A percentile compares a stretch with the other conserved stretches of the same genome.
Evolutionary conservation across 2,797 vertebrate species (phyloP).

Genomic region (Heterohyrax brucei): DNA sequence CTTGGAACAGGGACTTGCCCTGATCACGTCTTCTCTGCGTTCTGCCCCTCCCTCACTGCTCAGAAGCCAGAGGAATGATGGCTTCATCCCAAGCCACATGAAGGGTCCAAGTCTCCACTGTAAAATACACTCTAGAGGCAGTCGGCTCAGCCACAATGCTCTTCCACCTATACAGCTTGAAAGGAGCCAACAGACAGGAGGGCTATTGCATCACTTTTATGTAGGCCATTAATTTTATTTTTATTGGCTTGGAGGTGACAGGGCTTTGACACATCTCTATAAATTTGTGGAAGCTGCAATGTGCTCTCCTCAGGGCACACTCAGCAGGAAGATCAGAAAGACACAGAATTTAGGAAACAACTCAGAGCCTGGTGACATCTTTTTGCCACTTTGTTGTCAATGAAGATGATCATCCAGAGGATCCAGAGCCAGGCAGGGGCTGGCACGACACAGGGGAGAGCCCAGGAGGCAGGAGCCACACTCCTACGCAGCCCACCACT

Average conservation of each 20-base stretch:
- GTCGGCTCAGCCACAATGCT: not conserved
- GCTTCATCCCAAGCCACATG: not conserved
- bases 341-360: not conserved
- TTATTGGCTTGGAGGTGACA: constrained; percentile 62
- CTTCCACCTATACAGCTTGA: not conserved
- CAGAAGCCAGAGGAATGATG: not conserved
- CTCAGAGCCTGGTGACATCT: not conserved
- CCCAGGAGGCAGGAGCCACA: accelerated
- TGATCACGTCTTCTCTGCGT: not conserved
- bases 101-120: not conserved
- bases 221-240: constrained; percentile 49
- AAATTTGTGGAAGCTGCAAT: not conserved
- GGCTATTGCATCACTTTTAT: not conserved
- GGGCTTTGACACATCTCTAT: constrained; percentile 11
- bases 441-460: accelerated
- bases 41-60: not conserved
- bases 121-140: not conserved
- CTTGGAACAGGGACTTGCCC: not conserved
- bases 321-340: not conserved
- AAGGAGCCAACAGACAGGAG: not conserved
- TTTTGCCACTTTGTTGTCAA: not conserved
- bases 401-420: not conserved
- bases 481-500: accelerated
- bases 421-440: not conserved
- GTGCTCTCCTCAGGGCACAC: not conserved